Conservation (phyloP, 2,797 vertebrate genomes). For the Mormyrops boulengeri region DNA sequence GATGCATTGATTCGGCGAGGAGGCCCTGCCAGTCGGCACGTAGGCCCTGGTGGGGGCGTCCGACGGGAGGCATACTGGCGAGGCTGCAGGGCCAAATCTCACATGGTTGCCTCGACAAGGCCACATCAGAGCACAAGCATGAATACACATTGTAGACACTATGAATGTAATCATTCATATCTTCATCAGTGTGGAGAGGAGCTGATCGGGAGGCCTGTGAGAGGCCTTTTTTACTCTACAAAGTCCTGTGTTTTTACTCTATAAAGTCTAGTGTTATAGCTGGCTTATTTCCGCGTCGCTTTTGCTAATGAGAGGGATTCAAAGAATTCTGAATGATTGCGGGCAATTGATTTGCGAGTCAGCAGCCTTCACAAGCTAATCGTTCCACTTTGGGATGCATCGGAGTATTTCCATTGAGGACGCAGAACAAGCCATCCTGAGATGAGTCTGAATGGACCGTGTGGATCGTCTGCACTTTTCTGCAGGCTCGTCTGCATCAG, state of each 20-base stretch:
- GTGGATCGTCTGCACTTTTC: constrained; percentile 46
- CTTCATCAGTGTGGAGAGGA: constrained; percentile 28
- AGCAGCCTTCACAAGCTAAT: constrained; percentile 57
- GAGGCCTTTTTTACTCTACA: constrained; percentile 31
- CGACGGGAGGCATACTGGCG: constrained; percentile 32
- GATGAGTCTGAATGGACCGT: constrained; percentile 48
- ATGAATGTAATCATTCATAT: constrained; percentile 39
- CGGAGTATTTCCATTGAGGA: constrained; percentile 55
- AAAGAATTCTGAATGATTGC: constrained; percentile 48
- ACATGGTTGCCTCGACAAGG: constrained; percentile 37
- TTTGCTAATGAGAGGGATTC: constrained; percentile 38
- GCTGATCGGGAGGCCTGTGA: constrained; percentile 21
- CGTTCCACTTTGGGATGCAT: constrained; percentile 52
- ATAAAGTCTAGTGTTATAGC: constrained; percentile 24
- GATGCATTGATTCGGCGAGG: constrained; percentile 49
- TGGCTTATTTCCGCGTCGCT: constrained; percentile 34
- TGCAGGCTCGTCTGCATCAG: constrained; percentile 15
- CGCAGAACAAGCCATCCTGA: constrained; percentile 53
- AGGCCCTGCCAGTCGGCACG: constrained; percentile 57
- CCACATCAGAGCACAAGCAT: constrained; percentile 34
- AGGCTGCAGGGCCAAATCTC: constrained; percentile 44
- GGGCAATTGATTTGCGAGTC: constrained; percentile 60
- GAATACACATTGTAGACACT: constrained; percentile 32
- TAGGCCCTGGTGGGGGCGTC: constrained; percentile 38
- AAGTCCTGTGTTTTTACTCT: background rate